phyloP scores from a whole-genome alignment of 2,888 invertebrate genomes.

The Apodemia duryi region DNA sequence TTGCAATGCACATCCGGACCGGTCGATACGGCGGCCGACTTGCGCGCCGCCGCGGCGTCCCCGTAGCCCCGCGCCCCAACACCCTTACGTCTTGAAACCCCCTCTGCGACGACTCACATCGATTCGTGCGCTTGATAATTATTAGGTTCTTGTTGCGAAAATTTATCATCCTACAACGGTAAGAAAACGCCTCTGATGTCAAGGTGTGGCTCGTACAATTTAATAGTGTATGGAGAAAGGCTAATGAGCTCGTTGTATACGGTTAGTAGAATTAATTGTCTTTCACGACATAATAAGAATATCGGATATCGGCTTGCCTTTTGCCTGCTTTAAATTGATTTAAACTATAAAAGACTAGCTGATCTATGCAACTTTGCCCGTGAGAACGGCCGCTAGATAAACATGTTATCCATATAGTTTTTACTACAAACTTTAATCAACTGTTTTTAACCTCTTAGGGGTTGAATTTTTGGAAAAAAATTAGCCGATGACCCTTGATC shows the following conservation, averaged over 20 bases:
- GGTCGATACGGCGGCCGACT: slow-evolving; percentile 74
- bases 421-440: no score
- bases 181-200: slow-evolving; percentile 16
- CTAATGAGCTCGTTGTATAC: slow-evolving; percentile 10
- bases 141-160: slow-evolving; percentile 40
- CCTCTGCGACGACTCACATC: slow-evolving; percentile 59
- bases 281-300: not conserved
- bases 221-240: not conserved
- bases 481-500: no score
- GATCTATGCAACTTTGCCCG: no score
- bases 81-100: slow-evolving; percentile 43
- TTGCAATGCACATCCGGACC: slow-evolving; percentile 74
- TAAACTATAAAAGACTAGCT: not conserved
- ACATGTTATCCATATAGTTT: no score
- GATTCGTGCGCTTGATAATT: slow-evolving; percentile 66
- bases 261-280: slow-evolving; percentile 4
- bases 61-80: slow-evolving; percentile 46
- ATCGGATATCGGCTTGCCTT: slow-evolving; percentile 1
- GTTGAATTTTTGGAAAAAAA: no score
- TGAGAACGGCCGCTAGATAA: no score
- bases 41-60: slow-evolving; percentile 64
- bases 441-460: no score
- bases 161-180: slow-evolving; percentile 27
- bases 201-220: slow-evolving; percentile 18
- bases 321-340: not conserved